Conservation (phyloP, 2,797 vertebrate genomes). For the Lateolabrax maculatus region DNA sequence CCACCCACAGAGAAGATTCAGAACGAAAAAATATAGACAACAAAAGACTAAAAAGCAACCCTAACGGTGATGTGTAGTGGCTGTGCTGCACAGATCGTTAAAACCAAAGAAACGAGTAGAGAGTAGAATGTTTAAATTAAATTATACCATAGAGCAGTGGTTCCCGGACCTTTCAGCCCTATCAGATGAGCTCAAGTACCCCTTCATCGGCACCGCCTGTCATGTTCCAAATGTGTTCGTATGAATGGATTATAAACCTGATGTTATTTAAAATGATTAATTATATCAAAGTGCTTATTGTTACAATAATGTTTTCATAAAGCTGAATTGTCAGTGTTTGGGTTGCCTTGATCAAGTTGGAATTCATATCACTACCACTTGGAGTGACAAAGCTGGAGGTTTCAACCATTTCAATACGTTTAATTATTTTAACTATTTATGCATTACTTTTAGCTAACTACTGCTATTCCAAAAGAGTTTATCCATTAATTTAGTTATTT, state of each 20-base stretch:
- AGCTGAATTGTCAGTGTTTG: background rate
- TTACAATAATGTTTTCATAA: background rate
- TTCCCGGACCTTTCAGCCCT: background rate
- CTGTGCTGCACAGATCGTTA: background rate
- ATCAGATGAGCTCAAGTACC: background rate
- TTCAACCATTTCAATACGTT: background rate
- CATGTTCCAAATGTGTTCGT: background rate
- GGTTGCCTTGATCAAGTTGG: background rate
- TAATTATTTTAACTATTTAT: no score
- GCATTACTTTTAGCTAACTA: background rate
- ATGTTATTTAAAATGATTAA: background rate
- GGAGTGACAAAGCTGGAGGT: background rate
- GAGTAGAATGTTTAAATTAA: background rate
- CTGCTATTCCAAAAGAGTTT: no score
- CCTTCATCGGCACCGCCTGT: background rate
- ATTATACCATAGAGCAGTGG: background rate
- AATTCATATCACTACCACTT: background rate
- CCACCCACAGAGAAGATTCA: slow-evolving; percentile 14
- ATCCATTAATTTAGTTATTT: background rate
- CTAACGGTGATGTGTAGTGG: background rate
- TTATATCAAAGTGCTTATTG: background rate
- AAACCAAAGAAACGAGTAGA: slow-evolving; percentile 1
- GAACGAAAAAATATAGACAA: background rate
- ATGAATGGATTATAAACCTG: background rate
- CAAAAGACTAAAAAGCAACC: background rate